phyloP scores from a whole-genome alignment of 2,797 vertebrate genomes.

The Labeo calbasu region DNA sequence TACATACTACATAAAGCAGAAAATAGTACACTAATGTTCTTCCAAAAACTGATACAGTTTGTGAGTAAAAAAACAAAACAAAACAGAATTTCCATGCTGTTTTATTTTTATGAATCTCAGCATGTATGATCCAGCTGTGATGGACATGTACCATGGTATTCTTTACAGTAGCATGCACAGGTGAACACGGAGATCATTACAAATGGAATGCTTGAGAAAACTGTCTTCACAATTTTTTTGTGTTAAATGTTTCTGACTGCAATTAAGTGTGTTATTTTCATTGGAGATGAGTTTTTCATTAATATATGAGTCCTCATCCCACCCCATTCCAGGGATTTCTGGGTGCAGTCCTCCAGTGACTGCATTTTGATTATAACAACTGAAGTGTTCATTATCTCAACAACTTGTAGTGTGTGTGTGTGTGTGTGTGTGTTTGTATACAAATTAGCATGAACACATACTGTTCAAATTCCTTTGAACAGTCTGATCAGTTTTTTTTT shows the following conservation, averaged over 20 bases:
- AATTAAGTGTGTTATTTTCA: background rate
- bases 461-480: background rate
- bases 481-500: background rate
- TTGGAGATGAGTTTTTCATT: background rate
- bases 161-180: background rate
- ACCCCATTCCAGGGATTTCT: slow-evolving; percentile 40
- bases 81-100: too few species aligned
- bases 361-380: slow-evolving; percentile 31
- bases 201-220: background rate
- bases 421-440: slow-evolving; percentile 14
- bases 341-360: slow-evolving; percentile 1
- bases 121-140: background rate
- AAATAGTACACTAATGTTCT: background rate
- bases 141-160: background rate
- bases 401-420: background rate
- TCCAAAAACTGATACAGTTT: background rate
- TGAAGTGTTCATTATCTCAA: background rate
- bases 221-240: background rate
- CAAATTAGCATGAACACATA: background rate
- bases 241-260: background rate
- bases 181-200: background rate
- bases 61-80: too few species aligned
- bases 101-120: background rate
- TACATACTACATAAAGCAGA: background rate
- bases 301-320: slow-evolving; percentile 38